A percentile compares a stretch with the other conserved stretches of the same genome.
Conservation (phyloP, 2,888 invertebrate species). For the Mayetiola destructor region DNA sequence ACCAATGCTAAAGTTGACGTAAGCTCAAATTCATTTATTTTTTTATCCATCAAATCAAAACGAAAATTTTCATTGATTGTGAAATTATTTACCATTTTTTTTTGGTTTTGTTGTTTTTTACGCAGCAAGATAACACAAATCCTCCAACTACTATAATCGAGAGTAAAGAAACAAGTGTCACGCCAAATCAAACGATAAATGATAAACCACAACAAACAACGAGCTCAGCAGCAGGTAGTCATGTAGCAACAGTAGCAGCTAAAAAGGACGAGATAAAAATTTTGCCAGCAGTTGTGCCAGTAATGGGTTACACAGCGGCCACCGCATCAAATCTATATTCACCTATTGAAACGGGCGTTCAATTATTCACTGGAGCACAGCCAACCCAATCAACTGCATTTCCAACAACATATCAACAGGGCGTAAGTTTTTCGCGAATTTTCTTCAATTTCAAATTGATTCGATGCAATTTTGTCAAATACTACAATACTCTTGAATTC, state of each 20-base stretch:
- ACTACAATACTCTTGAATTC: too few relatives aligned
- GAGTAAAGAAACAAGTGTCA: neutral
- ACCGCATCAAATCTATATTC: neutral
- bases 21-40: neutral
- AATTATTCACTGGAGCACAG: neutral
- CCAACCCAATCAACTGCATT: slow-evolving; percentile 19
- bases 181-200: neutral
- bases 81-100: too few relatives aligned
- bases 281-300: slow-evolving; percentile 4
- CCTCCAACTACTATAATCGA: neutral
- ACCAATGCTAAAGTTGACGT: neutral
- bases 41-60: too few relatives aligned
- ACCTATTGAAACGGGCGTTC: neutral
- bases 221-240: neutral
- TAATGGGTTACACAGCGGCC: slow-evolving; percentile 11
- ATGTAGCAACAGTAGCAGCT: neutral
- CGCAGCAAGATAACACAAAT: neutral
- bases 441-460: neutral
- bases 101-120: neutral
- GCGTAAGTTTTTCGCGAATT: slow-evolving; percentile 24
- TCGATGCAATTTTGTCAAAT: too few relatives aligned
- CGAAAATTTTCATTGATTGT: too few relatives aligned
- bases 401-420: slow-evolving; percentile 32
- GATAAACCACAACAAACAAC: neutral
- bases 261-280: slow-evolving; percentile 6